Evolutionary conservation across 2,888 invertebrate genomes (phyloP).

Genomic region (Hydroisotoma schaefferi): DNA sequence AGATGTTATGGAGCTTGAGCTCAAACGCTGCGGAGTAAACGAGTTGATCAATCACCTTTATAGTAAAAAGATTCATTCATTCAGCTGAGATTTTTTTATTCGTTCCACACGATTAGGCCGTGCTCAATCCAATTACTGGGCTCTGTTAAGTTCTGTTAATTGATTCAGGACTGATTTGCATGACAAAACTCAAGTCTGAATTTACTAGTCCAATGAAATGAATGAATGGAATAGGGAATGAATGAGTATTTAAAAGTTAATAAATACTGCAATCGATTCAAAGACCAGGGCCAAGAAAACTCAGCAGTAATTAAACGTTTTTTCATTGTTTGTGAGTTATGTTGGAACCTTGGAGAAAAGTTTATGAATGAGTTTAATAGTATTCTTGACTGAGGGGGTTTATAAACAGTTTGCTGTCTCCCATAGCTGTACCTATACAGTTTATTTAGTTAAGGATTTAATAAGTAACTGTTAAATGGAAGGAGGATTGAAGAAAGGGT

Average conservation of each 20-base stretch:
- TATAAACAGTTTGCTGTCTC: not conserved
- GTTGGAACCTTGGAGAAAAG: too few relatives aligned
- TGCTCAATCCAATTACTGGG: conserved; percentile 31
- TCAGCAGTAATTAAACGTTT: not conserved
- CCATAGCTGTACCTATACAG: not conserved
- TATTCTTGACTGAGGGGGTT: not conserved
- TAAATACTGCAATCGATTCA: too few relatives aligned
- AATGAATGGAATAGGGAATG: too few relatives aligned
- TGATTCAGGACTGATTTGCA: conserved; percentile 35
- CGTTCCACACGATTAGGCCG: conserved; percentile 14
- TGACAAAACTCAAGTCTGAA: conserved; percentile 28
- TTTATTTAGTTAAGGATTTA: too few relatives aligned
- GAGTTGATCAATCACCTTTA: not conserved
- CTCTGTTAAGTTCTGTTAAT: conserved; percentile 38
- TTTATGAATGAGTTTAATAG: conserved; percentile 1
- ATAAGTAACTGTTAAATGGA: not conserved
- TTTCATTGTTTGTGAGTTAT: not conserved
- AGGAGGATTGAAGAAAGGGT: not conserved
- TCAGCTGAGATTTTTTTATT: conserved; percentile 10
- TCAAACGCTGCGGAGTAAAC: too few relatives aligned
- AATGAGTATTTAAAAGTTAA: conserved; percentile 1
- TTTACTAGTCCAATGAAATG: too few relatives aligned
- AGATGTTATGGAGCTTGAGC: too few relatives aligned
- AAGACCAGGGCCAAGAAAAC: not conserved
- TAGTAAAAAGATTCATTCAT: not conserved